Percentiles rank a stretch among this genome's conserved stretches.
Evolutionary conservation across 2,797 vertebrate species (phyloP).

Genomic region (Sphenopsis melanotis): DNA sequence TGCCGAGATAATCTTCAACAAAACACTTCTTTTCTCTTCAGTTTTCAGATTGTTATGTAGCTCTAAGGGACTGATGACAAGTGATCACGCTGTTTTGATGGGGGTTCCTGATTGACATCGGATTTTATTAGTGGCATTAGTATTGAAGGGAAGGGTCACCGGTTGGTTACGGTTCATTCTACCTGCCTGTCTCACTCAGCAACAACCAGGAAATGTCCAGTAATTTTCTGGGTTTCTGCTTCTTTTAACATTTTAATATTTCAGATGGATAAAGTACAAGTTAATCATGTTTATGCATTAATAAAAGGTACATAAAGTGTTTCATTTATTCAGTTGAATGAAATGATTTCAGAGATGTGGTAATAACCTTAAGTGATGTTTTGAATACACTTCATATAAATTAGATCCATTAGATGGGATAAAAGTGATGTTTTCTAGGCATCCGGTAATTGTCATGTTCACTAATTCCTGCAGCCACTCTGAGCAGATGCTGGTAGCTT

Average conservation of each 20-base stretch:
- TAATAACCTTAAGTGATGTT: constrained; percentile 59
- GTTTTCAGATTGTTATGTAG: neutral
- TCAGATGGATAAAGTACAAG: constrained; percentile 45
- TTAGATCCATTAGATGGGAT: constrained; percentile 13
- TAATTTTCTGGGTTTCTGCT: constrained; percentile 44
- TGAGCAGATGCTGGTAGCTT: neutral
- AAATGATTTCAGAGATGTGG: constrained; percentile 31
- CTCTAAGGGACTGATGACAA: neutral
- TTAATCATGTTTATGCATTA: constrained; percentile 60
- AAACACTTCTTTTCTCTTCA: neutral
- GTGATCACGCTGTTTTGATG: neutral
- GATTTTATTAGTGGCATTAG: constrained; percentile 26
- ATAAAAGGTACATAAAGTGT: constrained; percentile 46
- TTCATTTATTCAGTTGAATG: constrained; percentile 34
- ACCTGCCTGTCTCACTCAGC: constrained; percentile 18
- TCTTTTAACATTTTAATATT: constrained; percentile 38
- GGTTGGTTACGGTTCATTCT: constrained; percentile 18
- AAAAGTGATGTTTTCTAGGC: constrained; percentile 18
- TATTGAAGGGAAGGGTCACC: neutral
- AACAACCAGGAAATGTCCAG: constrained; percentile 18
- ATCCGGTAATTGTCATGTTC: neutral
- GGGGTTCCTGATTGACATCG: neutral
- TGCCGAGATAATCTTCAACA: neutral
- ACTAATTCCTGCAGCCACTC: neutral
- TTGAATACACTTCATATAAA: constrained; percentile 49